Base-by-base conservation (phyloP, 1,140 invertebrate genomes). In the Drosophila sproati region DNA sequence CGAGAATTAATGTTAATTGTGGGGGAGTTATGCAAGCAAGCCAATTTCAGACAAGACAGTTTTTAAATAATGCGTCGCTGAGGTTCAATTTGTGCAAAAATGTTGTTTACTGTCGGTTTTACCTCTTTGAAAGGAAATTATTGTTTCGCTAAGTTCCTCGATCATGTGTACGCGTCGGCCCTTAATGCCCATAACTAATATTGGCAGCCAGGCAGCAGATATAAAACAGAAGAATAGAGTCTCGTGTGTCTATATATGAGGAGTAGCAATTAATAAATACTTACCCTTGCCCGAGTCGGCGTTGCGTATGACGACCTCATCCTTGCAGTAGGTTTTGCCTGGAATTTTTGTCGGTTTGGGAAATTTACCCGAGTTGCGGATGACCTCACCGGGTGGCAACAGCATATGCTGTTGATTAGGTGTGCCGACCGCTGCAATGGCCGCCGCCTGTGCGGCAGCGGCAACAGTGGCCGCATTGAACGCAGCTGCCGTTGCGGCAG, bases 101-200 rank as follows among this genome's bases (percentile, higher is more conserved):
- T 35, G n/a, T 6, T 51, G n/a, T 20, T 20, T 20, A 20, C 45
- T 54, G 31, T 48, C 31, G 59, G 59, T 62, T 94, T 96, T 96
- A 98, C 97, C 98, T 98, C 98, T 96, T 95, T 99, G 98, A 95
- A 99, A 98, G 93, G 97, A 98, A 94, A 99, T 98, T 94, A 98
- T 97, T 89, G 98, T 98, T 94, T 98, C 97, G 94, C 97, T 98
- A 93, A 98, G 95, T 94, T 98, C 97, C 95, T 99, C 98, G 93
- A 99, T 98, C 96, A 98, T 97, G 94, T 98, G 98, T 93, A 98
- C 98, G 92, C 98, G 95, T 91, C 98, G 95, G 92, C 98, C 98
- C 94, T 98, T 98, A 95, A 99, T 98, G 94, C 98, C 98, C 98
- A 99, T 99, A 94, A 99, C 98, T 98, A 60, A 34, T 45, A 12